These are phyloP conservation scores for Myoxocephalus aenaeus DNA, from an alignment of 2,797 vertebrate species.

Conservation along the genomic window DNA sequence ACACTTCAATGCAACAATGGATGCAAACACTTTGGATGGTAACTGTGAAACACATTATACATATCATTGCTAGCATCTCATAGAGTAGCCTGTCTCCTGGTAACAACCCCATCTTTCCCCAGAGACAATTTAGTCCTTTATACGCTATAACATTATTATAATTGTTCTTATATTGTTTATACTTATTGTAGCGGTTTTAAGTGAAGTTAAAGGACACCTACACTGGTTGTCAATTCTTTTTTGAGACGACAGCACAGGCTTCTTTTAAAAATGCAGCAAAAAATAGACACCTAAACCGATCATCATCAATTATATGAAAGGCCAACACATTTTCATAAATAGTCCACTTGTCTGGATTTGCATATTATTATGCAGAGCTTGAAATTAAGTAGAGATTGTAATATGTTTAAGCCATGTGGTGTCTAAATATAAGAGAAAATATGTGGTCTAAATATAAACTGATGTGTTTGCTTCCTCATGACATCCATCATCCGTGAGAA, in stretches of 20 bases:
- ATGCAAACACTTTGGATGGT: slow-evolving; percentile 14
- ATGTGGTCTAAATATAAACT: slow-evolving; percentile 57
- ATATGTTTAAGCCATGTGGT: slow-evolving; percentile 53
- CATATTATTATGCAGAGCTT: slow-evolving; percentile 68
- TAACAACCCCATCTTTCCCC: slow-evolving; percentile 44
- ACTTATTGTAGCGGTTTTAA: slow-evolving; percentile 55
- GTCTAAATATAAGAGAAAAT: slow-evolving; percentile 55
- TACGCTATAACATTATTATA: slow-evolving; percentile 18
- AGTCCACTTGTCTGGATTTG: slow-evolving; percentile 70
- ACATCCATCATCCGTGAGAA: slow-evolving; percentile 66
- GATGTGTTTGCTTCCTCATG: slow-evolving; percentile 50
- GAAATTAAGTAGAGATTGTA: slow-evolving; percentile 62
- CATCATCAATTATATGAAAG: slow-evolving; percentile 70
- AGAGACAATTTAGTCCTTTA: slow-evolving; percentile 46
- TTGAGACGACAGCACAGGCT: slow-evolving; percentile 47
- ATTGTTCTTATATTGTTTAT: slow-evolving; percentile 45
- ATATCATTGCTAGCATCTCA: neutral
- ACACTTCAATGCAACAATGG: neutral
- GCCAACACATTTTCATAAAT: slow-evolving; percentile 69
- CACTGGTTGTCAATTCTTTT: slow-evolving; percentile 49
- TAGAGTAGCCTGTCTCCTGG: slow-evolving; percentile 35
- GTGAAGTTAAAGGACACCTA: slow-evolving; percentile 51
- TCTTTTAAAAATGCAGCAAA: slow-evolving; percentile 43
- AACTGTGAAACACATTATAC: neutral
- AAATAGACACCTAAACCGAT: slow-evolving; percentile 63